Evolutionary conservation across 2,888 invertebrate species (phyloP).

Genomic region (Polyploca ridens): DNA sequence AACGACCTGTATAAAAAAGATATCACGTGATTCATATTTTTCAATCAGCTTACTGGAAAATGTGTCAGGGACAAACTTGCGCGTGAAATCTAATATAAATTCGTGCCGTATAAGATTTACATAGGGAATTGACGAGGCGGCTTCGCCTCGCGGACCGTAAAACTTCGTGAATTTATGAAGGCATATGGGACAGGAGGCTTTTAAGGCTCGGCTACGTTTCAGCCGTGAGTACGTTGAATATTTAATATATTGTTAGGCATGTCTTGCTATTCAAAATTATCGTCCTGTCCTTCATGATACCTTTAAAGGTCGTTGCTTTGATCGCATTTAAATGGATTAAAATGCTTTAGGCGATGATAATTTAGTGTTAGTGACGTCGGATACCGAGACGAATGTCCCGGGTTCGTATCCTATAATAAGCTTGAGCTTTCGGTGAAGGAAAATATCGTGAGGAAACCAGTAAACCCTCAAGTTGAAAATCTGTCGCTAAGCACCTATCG

Average conservation of each 20-base stretch:
- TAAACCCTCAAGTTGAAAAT: too few species aligned
- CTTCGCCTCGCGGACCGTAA: slow-evolving; percentile 26
- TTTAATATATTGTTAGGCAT: background rate
- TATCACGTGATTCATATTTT: background rate
- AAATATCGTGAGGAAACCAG: too few species aligned
- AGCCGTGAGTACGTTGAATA: background rate
- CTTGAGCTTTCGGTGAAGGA: too few species aligned
- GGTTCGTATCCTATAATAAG: too few species aligned
- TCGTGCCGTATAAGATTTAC: slow-evolving; percentile 29
- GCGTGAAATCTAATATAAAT: slow-evolving; percentile 38
- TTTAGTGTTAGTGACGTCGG: too few species aligned
- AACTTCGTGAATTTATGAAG: slow-evolving; percentile 21
- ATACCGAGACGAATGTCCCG: too few species aligned
- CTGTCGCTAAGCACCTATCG: too few species aligned
- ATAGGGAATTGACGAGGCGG: slow-evolving; percentile 17
- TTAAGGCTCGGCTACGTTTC: background rate
- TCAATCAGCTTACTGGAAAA: background rate
- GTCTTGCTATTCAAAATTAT: background rate
- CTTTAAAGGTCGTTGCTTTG: background rate
- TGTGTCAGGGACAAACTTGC: slow-evolving; percentile 22
- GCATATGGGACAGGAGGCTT: background rate
- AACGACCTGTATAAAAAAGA: too few species aligned
- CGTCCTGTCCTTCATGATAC: too few species aligned
- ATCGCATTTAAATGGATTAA: background rate
- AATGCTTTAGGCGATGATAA: too few species aligned